Conservation (phyloP, 2,888 invertebrate species). For the Scrobipalpa atriplicella region DNA sequence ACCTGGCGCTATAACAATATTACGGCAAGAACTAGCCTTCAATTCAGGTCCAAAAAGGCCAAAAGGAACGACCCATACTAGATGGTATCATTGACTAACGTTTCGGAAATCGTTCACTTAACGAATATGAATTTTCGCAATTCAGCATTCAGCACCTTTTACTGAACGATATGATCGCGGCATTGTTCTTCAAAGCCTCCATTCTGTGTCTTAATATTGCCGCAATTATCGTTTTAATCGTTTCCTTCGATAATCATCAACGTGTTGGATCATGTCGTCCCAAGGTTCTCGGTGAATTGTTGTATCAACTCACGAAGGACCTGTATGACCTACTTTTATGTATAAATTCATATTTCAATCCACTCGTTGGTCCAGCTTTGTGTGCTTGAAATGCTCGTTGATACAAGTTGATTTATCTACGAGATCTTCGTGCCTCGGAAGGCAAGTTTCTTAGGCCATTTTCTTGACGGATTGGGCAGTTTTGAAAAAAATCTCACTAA, state of each 20-base stretch:
- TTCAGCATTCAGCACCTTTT: slow-evolving; percentile 52
- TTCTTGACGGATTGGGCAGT: too few relatives aligned
- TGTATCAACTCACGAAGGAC: slow-evolving; percentile 3
- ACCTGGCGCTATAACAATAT: too few relatives aligned
- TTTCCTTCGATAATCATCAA: slow-evolving; percentile 34
- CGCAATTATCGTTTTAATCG: slow-evolving; percentile 30
- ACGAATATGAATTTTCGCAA: slow-evolving; percentile 19
- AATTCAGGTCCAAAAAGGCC: not conserved
- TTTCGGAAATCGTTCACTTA: slow-evolving; percentile 19
- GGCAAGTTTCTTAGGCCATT: too few relatives aligned
- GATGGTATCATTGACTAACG: not conserved
- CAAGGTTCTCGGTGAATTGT: slow-evolving; percentile 19
- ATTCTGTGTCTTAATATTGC: slow-evolving; percentile 32
- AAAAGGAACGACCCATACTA: not conserved
- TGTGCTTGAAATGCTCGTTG: too few relatives aligned
- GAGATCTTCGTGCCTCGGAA: too few relatives aligned
- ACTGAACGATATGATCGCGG: slow-evolving; percentile 48
- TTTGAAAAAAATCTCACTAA: too few relatives aligned
- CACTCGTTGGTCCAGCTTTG: too few relatives aligned
- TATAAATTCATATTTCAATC: not conserved
- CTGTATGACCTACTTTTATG: not conserved
- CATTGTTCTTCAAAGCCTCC: slow-evolving; percentile 52
- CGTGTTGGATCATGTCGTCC: slow-evolving; percentile 4
- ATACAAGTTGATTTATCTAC: too few relatives aligned
- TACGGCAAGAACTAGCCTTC: too few relatives aligned